These are phyloP conservation scores for Zaprionus bogoriensis DNA, from an alignment of 2,888 invertebrate genomes.

Conservation along the genomic window DNA sequence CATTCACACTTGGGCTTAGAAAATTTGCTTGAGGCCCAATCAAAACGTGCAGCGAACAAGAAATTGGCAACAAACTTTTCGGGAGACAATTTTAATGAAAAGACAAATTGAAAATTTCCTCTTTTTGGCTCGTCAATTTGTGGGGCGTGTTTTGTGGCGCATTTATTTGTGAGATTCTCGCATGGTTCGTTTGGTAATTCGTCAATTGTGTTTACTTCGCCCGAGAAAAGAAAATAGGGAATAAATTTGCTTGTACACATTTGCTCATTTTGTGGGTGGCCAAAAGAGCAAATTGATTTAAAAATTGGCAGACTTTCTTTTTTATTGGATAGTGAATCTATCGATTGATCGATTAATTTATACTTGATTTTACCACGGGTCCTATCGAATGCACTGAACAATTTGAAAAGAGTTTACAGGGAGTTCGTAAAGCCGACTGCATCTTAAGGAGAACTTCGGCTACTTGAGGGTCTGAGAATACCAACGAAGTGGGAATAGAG, in stretches of 20 bases:
- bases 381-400: no score
- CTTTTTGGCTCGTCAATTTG: constrained; percentile 11
- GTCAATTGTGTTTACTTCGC: constrained; percentile 17
- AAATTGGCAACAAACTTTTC: constrained; percentile 23
- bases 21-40: constrained; percentile 39
- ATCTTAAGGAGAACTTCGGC: no score
- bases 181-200: constrained; percentile 44
- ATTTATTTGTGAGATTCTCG: constrained; percentile 18
- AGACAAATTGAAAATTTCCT: constrained; percentile 27
- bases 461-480: no score
- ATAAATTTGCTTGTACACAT: not conserved
- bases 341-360: not conserved
- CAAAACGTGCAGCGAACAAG: constrained; percentile 39
- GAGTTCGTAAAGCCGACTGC: no score
- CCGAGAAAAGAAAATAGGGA: not conserved
- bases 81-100: constrained; percentile 36
- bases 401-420: no score
- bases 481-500: no score
- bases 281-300: not conserved
- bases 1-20: constrained; percentile 12
- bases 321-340: no score
- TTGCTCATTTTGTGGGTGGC: not conserved
- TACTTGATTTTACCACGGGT: not conserved
- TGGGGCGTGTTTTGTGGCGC: constrained; percentile 19
- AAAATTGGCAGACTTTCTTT: not conserved